Evolutionary conservation across 1,140 invertebrate genomes (phyloP).

Genomic region (Limonius californicus): DNA sequence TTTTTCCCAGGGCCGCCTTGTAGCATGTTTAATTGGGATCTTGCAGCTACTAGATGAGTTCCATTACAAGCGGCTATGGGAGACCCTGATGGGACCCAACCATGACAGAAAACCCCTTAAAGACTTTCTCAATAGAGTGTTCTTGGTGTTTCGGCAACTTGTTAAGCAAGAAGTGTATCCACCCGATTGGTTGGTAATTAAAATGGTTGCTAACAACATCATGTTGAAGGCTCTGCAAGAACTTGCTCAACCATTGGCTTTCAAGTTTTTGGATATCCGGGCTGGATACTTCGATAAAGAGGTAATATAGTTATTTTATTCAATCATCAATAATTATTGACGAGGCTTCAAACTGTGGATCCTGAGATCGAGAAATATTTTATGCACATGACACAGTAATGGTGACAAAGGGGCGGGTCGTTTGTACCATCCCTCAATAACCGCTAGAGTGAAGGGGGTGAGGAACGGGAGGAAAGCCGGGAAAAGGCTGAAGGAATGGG

Average conservation of each 20-base stretch:
- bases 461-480: no score
- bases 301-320: slow-evolving; percentile 44
- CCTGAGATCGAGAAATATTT: no score
- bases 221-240: slow-evolving; percentile 82
- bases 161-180: slow-evolving; percentile 83
- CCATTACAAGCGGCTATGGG: slow-evolving; percentile 86
- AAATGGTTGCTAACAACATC: slow-evolving; percentile 86
- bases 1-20: slow-evolving; percentile 68
- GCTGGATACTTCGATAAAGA: slow-evolving; percentile 63
- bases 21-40: slow-evolving; percentile 79
- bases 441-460: no score
- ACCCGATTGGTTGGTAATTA: slow-evolving; percentile 89
- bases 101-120: slow-evolving; percentile 69
- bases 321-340: slow-evolving; percentile 3
- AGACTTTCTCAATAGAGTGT: slow-evolving; percentile 85
- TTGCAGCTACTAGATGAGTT: slow-evolving; percentile 81
- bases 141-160: slow-evolving; percentile 83
- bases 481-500: no score
- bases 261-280: slow-evolving; percentile 71
- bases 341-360: no score
- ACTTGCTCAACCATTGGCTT: slow-evolving; percentile 79
- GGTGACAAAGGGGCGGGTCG: no score
- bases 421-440: no score
- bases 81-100: slow-evolving; percentile 62
- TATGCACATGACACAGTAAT: no score